Conservation (phyloP, 2,113 vertebrate species). For the Pomatostomus ruficeps region DNA sequence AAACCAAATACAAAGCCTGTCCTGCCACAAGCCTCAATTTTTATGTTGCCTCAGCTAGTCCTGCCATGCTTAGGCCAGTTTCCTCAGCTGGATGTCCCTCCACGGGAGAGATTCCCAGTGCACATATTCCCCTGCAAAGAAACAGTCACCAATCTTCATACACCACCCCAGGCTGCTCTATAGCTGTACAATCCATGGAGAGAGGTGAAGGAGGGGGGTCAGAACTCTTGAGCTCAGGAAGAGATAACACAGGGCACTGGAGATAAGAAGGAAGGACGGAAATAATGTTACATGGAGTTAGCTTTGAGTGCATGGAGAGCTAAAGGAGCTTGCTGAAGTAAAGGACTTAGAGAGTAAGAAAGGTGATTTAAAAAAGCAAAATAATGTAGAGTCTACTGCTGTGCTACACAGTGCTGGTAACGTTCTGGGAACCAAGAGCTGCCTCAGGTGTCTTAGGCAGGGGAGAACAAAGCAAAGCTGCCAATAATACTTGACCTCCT, state of each 20-base stretch:
- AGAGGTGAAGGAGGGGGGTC: not conserved
- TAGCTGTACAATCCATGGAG: not conserved
- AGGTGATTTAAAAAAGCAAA: not conserved
- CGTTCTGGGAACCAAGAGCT: not conserved
- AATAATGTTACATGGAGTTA: not conserved
- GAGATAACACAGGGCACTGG: not conserved
- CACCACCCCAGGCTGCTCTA: not conserved
- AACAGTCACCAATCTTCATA: fast-evolving
- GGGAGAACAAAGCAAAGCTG: not conserved
- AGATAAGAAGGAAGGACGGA: constrained; percentile 26
- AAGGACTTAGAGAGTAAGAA: not conserved
- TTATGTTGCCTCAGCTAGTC: not conserved
- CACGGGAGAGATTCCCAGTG: not conserved
- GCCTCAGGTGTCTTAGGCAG: not conserved
- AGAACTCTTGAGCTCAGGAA: constrained; percentile 9
- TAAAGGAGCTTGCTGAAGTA: not conserved
- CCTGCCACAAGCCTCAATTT: not conserved
- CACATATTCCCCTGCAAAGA: not conserved
- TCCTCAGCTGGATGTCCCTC: not conserved
- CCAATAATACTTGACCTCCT: not conserved
- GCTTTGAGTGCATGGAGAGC: not conserved
- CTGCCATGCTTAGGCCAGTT: not conserved
- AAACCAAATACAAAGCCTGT: not conserved
- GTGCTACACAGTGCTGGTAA: not conserved
- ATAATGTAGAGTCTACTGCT: not conserved